These are phyloP conservation scores for Halocynthia roretzi DNA, from an alignment of 23 tunicate species.

Conservation along the genomic window DNA sequence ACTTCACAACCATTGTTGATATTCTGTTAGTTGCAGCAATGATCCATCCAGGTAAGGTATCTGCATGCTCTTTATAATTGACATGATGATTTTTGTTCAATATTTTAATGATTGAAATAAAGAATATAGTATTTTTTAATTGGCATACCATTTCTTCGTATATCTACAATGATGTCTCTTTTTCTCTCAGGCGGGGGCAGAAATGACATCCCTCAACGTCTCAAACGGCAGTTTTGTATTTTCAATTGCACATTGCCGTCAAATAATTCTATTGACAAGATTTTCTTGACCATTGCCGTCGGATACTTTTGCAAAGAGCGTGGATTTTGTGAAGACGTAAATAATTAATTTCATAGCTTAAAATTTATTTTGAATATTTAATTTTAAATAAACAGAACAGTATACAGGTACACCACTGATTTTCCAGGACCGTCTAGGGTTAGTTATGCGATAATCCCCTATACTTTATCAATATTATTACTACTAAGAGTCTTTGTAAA, in stretches of 20 bases:
- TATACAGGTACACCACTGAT: no score
- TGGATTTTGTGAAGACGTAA: slow-evolving; percentile 65
- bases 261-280: slow-evolving; percentile 98
- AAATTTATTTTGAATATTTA: no score
- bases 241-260: slow-evolving; percentile 99
- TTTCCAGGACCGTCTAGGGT: no score
- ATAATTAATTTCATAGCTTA: no score
- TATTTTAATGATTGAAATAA: not conserved
- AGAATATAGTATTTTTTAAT: not conserved
- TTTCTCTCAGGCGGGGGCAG: slow-evolving; percentile 76
- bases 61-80: no score
- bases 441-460: no score
- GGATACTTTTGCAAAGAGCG: slow-evolving; percentile 95
- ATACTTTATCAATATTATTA: no score
- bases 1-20: slow-evolving; percentile 97
- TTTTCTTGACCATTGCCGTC: slow-evolving; percentile 79
- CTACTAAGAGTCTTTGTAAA: not conserved
- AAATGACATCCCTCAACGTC: slow-evolving; percentile 97
- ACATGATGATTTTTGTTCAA: no score
- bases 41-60: slow-evolving; percentile 99
- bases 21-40: slow-evolving; percentile 98
- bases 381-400: no score
- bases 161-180: no score
- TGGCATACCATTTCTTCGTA: no score
- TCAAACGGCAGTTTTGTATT: slow-evolving; percentile 93